A percentile compares a stretch with the other conserved stretches of the same genome.
These are phyloP conservation scores for Timema podura DNA, from an alignment of 2,888 invertebrate genomes.

Conservation along the genomic window DNA sequence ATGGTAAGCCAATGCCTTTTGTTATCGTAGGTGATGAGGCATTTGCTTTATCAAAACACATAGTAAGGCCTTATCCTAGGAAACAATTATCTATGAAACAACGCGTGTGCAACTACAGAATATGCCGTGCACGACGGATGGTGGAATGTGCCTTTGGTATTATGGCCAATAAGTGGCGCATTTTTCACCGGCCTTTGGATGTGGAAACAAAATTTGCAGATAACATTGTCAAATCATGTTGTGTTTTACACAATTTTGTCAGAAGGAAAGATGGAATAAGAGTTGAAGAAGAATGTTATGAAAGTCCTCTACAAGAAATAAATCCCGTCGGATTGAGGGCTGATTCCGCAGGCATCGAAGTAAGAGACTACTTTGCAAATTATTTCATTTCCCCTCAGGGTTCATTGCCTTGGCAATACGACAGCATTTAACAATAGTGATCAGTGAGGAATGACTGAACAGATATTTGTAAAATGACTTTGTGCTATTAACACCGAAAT, in stretches of 20 bases:
- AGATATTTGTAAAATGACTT: background rate
- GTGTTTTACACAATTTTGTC: conserved; percentile 14
- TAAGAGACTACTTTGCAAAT: conserved; percentile 4
- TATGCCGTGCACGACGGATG: background rate
- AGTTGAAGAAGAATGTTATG: conserved; percentile 15
- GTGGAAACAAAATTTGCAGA: conserved; percentile 2
- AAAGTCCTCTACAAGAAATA: background rate
- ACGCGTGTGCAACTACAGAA: conserved; percentile 13
- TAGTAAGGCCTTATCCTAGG: background rate
- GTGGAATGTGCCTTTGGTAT: background rate
- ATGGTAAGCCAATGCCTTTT: background rate
- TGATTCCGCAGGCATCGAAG: background rate
- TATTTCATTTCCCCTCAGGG: conserved; percentile 4
- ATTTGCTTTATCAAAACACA: conserved; percentile 6
- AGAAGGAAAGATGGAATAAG: conserved; percentile 3
- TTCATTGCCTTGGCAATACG: background rate
- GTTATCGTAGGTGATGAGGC: conserved; percentile 12
- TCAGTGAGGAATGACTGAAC: background rate
- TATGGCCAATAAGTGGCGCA: conserved; percentile 1
- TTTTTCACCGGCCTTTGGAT: conserved; percentile 1
- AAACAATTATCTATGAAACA: conserved; percentile 5
- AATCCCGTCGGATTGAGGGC: background rate
- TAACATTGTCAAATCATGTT: conserved; percentile 3
- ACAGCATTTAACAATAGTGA: background rate
- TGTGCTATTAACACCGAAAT: no score